phyloP scores from a whole-genome alignment of 37 sponge, comb jelly and placozoan genomes.

The Oscarella lobularis region DNA sequence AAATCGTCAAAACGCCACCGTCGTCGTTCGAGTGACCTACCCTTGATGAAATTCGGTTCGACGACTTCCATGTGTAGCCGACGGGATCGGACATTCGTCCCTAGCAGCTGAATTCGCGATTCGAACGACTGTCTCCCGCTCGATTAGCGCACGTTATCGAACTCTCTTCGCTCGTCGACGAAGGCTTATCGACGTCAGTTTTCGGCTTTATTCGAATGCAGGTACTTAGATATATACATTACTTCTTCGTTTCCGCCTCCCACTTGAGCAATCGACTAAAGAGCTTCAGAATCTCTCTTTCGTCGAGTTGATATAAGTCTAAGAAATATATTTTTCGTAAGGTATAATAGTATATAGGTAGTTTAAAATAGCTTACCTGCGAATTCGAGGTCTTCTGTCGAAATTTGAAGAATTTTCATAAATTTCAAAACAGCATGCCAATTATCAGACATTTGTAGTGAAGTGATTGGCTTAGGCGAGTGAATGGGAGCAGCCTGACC shows the following conservation, averaged over 20 bases:
- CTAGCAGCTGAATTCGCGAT: too few relatives aligned
- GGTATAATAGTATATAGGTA: not conserved
- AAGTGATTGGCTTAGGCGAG: not conserved
- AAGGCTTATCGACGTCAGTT: too few relatives aligned
- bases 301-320: not conserved
- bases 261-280: not conserved
- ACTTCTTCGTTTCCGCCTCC: constrained; percentile 1
- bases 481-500: not conserved
- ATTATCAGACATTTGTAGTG: not conserved
- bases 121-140: too few relatives aligned
- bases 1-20: too few relatives aligned
- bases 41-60: too few relatives aligned
- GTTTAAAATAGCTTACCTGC: not conserved
- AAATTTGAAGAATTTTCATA: not conserved
- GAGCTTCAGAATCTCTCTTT: not conserved
- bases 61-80: too few relatives aligned
- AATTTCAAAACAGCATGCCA: constrained; percentile 1
- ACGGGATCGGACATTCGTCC: too few relatives aligned
- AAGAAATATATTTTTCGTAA: not conserved
- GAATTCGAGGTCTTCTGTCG: not conserved
- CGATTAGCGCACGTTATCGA: too few relatives aligned
- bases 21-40: too few relatives aligned
- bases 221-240: too few relatives aligned
- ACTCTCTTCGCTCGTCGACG: too few relatives aligned
- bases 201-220: too few relatives aligned